Evolutionary conservation across 2,888 invertebrate genomes (phyloP), one percentile per base, ranked within the genome.

Genomic region (Cheilosia grossa): DNA sequence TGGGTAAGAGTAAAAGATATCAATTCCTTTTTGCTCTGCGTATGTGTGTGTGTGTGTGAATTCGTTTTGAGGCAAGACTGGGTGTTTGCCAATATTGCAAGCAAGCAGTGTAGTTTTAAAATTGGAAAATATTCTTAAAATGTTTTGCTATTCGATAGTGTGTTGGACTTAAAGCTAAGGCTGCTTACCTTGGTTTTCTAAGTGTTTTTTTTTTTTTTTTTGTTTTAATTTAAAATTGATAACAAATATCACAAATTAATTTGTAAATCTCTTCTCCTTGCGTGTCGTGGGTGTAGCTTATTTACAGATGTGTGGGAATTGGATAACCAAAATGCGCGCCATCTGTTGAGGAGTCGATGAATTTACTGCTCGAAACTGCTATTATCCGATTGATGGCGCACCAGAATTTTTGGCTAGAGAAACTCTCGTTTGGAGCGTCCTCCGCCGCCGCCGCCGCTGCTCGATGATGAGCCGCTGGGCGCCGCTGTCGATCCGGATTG

Each of bases 401-500:
- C 90, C 87, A 91, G 89, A 86, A 92, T 91, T 88, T 91, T 92
- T 88, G 92, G 92, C 92, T 92, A 92, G 89, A 92, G 92, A 86
- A 92, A 92, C 61, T 92, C 92, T 51, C 91, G 89, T 69, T 92
- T 92, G 5, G 88, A 88, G 33, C 91, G 89, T 24, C 91, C 89
- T 54, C 90, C 89, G 74, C 88, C 88, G 56, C 87, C 87, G 33
- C 82, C 87, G 69, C 77, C 67, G 59, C 85, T 87, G 61, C 75
- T 86, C 37, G 78, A 83, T 2, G 83, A 83, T 10, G 83, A 83
- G 4, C 74, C 83, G 49, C 74, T 78, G 37, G 78, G 82, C 75
- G 88, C 82, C 63, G 79, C 63, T 49, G 86, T 58, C 69, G 88
- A 74, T 54, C 21, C 19, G 4, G 56, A 58, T 40, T 77, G 67